Evolutionary conservation across 2,797 vertebrate species (phyloP).

Genomic region (Argya squamiceps): DNA sequence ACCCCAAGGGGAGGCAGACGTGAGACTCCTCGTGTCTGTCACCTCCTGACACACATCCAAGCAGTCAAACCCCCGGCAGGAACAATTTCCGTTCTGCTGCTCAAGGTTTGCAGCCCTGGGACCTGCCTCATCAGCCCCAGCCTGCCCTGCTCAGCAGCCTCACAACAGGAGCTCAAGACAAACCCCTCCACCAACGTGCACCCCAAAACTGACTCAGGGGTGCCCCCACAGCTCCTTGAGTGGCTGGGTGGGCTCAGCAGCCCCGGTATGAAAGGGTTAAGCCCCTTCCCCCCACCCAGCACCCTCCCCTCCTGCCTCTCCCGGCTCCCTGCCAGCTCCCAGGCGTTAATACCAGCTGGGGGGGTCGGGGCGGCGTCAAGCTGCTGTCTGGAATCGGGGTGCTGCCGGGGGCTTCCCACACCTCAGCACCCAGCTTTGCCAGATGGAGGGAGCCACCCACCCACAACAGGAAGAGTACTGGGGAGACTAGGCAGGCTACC

Average conservation of each 20-base stretch:
- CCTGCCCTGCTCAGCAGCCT: background rate
- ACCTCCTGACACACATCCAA: background rate
- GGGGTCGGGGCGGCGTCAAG: background rate
- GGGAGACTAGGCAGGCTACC: background rate
- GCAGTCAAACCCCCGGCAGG: background rate
- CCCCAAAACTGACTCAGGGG: background rate
- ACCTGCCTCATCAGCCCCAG: background rate
- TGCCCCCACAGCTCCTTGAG: background rate
- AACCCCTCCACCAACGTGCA: background rate
- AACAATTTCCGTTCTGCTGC: background rate
- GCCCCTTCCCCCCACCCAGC: background rate
- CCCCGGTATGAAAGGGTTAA: background rate
- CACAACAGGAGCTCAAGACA: background rate
- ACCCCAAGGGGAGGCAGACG: background rate
- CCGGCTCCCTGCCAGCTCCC: slow-evolving; percentile 47
- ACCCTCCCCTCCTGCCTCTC: slow-evolving; percentile 1
- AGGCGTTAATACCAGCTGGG: slow-evolving; percentile 41
- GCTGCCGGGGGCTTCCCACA: background rate
- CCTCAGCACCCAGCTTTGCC: background rate
- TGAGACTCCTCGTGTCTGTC: background rate
- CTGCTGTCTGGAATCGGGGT: slow-evolving; percentile 24
- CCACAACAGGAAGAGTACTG: rapidly evolving
- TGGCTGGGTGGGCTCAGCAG: background rate
- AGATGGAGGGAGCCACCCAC: slow-evolving; percentile 25
- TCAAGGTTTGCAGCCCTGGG: background rate